Evolutionary conservation across 2,113 vertebrate species (phyloP).

Genomic region (Sylvilagus bachmani): DNA sequence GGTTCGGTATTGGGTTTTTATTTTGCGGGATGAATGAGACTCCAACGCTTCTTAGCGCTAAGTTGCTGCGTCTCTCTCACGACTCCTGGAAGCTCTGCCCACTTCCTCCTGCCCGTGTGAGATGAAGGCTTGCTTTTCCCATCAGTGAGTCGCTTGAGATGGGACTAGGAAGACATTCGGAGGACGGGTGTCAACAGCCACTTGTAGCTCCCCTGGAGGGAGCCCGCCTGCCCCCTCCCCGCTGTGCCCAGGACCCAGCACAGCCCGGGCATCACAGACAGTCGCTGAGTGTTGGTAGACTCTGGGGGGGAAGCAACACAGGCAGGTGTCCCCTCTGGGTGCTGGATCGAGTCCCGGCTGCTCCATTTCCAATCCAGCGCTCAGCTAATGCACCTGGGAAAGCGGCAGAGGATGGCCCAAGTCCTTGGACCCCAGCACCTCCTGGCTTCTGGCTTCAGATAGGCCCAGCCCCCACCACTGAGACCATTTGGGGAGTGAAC

Average conservation of each 20-base stretch:
- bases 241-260: fast-evolving
- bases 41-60: neutral
- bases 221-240: fast-evolving
- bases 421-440: no score
- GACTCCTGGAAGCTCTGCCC: neutral
- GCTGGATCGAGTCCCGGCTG: no score
- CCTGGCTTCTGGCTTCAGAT: no score
- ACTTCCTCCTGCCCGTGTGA: neutral
- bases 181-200: neutral
- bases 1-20: neutral
- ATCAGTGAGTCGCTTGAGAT: neutral
- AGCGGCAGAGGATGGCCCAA: no score
- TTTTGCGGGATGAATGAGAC: neutral
- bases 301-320: no score
- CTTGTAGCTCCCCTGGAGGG: no score
- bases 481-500: no score
- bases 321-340: no score
- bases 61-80: neutral
- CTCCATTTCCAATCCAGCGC: no score
- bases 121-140: neutral
- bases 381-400: no score
- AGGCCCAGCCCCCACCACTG: no score
- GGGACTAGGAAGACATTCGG: neutral
- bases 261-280: fast-evolving
- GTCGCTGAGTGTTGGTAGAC: fast-evolving